Base-by-base conservation (phyloP, 2,113 vertebrate genomes). In the Zosterops hypoxanthus region DNA sequence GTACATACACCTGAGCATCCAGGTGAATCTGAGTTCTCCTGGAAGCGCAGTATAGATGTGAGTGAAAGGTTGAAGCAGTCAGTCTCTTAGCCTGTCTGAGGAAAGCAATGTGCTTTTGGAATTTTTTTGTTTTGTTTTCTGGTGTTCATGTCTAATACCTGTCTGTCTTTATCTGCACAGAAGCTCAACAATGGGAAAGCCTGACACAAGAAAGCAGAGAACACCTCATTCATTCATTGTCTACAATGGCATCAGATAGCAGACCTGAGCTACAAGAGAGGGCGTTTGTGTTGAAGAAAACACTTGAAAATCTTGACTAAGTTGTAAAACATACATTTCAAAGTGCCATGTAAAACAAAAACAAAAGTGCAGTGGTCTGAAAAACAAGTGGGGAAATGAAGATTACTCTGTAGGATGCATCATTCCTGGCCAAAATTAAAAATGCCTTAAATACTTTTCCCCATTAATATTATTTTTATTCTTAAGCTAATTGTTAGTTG, bases 261-360 rank as follows among this genome's bases (percentile, higher is more conserved):
- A 98, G 99, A 86, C 98, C 99, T 0, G 99, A 99, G 70, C 98
- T 99, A 61, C 98, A 98, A 82, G 99, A 99, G 63, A 99, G 98
- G 83, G 99, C 99, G 16, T 98, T 98, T 79, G 96, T 98, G 87
- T 97, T 99, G 90, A 99, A 99, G 97, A 98, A 98, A 87, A 98
- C 98, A 96, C 99, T 99, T 97, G 98, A 98, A 97, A 98, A 96
- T 92, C 96, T 98, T 94, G 92, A 98, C 78, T 98, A 90, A 98
- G 81, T 88, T 94, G 89, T 96, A 76, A 78, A 95, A 59, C 68
- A 68, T 84, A 91, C 90, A 94, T 64, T 97, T 96, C 89, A 33
- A 98, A 98, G 98, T 98, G 98, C 98, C 98, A 97, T 97, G 97
- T 96, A 96, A 96, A 95, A 96, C 95, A 94, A 96, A 97, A 95